phyloP scores from a whole-genome alignment of 53 echinoderm and acorn worm genomes.

The Actinopyga echinites region DNA sequence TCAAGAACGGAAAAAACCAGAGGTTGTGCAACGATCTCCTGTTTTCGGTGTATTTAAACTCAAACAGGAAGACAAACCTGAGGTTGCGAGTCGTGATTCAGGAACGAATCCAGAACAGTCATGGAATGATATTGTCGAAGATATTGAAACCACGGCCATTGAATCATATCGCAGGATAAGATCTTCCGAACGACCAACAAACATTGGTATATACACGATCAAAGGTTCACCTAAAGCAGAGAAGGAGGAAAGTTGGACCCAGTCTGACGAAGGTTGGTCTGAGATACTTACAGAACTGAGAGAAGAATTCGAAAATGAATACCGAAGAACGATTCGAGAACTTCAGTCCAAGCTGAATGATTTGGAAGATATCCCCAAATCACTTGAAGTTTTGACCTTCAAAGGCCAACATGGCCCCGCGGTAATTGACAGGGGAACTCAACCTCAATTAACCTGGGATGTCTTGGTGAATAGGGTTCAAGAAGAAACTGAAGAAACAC shows the following conservation, averaged over 20 bases:
- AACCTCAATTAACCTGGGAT: conserved; percentile 52
- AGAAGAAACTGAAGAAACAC: conserved; percentile 57
- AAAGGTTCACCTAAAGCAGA: conserved; percentile 9
- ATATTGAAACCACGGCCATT: conserved; percentile 57
- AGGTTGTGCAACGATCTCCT: conserved; percentile 24
- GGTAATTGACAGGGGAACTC: conserved; percentile 31
- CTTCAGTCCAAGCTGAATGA: conserved; percentile 64
- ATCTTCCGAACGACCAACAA: conserved; percentile 14
- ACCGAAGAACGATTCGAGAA: conserved; percentile 72
- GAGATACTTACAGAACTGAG: conserved; percentile 73
- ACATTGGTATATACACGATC: conserved; percentile 46
- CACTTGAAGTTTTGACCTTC: conserved; percentile 73
- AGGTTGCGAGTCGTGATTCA: conserved; percentile 14
- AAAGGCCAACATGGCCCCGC: conserved; percentile 41
- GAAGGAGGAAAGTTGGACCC: conserved; percentile 60
- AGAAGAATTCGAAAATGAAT: conserved; percentile 82
- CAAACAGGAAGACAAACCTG: conserved; percentile 35
- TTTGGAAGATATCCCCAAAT: conserved; percentile 62
- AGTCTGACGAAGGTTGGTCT: conserved; percentile 70
- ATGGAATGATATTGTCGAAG: conserved; percentile 43
- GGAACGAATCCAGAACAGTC: conserved; percentile 53
- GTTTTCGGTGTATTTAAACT: conserved; percentile 51
- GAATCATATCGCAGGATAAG: conserved; percentile 25
- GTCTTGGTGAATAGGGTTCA: conserved; percentile 46
- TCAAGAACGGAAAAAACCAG: conserved; percentile 1